These are phyloP conservation scores for Amiota communis DNA, from an alignment of 2,888 invertebrate genomes.

Conservation along the genomic window DNA sequence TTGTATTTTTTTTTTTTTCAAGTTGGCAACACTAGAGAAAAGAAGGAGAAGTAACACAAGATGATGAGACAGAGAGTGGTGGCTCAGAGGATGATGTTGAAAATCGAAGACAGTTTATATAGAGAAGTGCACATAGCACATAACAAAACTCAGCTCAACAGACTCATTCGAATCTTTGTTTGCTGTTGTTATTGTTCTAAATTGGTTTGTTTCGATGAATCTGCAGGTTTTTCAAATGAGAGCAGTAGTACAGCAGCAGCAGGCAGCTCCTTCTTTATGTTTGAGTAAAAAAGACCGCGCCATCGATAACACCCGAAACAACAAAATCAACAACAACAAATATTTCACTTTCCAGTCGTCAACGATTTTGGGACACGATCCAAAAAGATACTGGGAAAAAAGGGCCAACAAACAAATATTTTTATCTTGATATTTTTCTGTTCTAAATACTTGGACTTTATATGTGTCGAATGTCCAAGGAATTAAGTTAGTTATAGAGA, in stretches of 20 bases:
- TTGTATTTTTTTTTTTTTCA: conserved; percentile 48
- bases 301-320: neutral
- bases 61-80: conserved; percentile 1
- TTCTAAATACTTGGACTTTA: conserved; percentile 30
- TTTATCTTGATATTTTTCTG: conserved; percentile 60
- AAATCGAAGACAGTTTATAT: conserved; percentile 10
- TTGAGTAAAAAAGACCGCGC: neutral
- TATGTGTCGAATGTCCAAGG: too few species aligned
- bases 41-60: neutral
- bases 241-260: neutral
- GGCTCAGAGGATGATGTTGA: conserved; percentile 4
- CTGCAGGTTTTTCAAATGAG: too few species aligned
- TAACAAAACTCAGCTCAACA: too few species aligned
- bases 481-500: too few species aligned
- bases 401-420: conserved; percentile 60
- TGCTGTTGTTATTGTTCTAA: too few species aligned
- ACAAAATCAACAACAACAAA: conserved; percentile 20
- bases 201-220: too few species aligned
- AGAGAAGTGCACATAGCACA: too few species aligned
- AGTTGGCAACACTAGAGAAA: conserved; percentile 33
- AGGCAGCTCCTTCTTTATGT: neutral
- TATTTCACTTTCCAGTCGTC: conserved; percentile 30
- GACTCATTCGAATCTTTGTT: too few species aligned
- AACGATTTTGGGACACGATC: conserved; percentile 21
- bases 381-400: conserved; percentile 37